Evolutionary conservation across 2,797 vertebrate genomes (phyloP).

Genomic region (Benthosema pterotum): DNA sequence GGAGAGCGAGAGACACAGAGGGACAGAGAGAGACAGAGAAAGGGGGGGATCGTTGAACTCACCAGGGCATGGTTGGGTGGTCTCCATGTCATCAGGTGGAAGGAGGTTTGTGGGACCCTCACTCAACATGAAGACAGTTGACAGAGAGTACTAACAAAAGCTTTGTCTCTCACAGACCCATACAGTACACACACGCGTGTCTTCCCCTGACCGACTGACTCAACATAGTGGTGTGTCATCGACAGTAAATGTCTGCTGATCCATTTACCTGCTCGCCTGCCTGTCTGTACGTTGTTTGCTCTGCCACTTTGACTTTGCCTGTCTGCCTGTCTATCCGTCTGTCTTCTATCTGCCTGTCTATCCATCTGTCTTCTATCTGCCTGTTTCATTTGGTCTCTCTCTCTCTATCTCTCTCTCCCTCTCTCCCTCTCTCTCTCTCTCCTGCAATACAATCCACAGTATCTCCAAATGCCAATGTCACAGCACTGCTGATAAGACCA

Average conservation of each 20-base stretch:
- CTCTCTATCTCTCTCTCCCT: neutral
- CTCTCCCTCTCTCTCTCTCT: neutral
- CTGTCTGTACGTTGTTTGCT: neutral
- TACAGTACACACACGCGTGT: neutral
- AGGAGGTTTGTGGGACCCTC: neutral
- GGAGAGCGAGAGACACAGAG: too few species aligned
- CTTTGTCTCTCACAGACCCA: neutral
- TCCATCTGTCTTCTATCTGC: neutral
- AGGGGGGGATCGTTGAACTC: neutral
- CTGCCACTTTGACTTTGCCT: too few species aligned
- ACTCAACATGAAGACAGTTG: neutral
- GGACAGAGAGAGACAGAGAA: neutral
- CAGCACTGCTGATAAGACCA: slow-evolving; percentile 7
- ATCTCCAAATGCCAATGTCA: neutral
- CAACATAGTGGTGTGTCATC: neutral
- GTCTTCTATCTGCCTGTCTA: neutral
- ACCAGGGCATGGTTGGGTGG: neutral
- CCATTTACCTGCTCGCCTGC: neutral
- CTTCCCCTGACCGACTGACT: neutral
- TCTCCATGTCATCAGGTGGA: neutral
- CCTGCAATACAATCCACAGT: neutral
- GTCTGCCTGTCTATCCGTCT: neutral
- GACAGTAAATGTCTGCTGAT: neutral
- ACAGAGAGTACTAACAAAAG: neutral
- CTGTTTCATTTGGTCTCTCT: neutral